Evolutionary conservation across 2,113 vertebrate species (phyloP).

Genomic region (Craseonycteris thonglongyai): DNA sequence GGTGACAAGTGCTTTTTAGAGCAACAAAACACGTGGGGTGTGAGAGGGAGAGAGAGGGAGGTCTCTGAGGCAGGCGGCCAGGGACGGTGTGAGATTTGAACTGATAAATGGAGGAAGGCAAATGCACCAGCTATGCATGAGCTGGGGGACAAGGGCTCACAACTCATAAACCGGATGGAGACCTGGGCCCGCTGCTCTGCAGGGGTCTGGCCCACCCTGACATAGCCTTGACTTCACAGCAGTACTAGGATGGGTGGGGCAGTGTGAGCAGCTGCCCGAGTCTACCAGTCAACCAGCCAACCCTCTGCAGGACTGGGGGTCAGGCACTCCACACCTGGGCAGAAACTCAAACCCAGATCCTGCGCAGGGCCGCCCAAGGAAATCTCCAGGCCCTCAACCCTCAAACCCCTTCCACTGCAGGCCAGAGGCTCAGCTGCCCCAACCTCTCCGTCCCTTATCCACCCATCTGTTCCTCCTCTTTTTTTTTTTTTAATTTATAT

Average conservation of each 20-base stretch:
- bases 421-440: neutral
- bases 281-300: neutral
- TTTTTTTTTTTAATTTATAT: no score
- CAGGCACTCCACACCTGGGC: neutral
- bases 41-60: neutral
- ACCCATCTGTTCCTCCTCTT: neutral
- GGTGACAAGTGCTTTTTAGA: neutral
- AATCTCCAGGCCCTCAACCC: neutral
- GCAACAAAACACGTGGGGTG: neutral
- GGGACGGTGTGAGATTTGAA: neutral
- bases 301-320: neutral
- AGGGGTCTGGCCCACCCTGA: neutral
- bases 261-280: neutral
- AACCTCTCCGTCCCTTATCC: neutral
- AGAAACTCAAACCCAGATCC: neutral
- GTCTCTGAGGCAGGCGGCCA: neutral
- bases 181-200: neutral
- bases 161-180: neutral
- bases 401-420: neutral
- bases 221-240: neutral
- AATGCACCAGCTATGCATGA: neutral
- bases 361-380: neutral
- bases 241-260: neutral
- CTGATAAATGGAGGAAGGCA: neutral
- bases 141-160: neutral